Evolutionary conservation across 2,888 invertebrate species (phyloP).

Genomic region (Sphaerophoria taeniata): DNA sequence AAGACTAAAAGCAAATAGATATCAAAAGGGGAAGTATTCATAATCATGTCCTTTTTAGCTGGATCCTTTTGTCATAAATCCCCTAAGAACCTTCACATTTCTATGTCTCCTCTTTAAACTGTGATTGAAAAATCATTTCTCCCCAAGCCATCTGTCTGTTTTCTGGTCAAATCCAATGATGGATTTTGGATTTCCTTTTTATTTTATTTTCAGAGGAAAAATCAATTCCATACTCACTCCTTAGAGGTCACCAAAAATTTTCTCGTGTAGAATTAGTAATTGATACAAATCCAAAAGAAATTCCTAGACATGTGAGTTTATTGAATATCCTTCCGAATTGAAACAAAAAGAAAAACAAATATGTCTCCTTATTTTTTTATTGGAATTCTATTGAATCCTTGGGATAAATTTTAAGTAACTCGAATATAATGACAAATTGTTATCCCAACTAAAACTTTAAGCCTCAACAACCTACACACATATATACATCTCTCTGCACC

Average conservation of each 20-base stretch:
- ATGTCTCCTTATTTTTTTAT: background rate
- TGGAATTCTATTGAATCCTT: background rate
- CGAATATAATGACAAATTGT: background rate
- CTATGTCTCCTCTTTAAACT: conserved; percentile 29
- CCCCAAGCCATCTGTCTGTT: background rate
- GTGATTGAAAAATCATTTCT: conserved; percentile 39
- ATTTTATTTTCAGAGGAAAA: conserved; percentile 37
- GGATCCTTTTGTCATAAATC: background rate
- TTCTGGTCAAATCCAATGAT: conserved; percentile 58
- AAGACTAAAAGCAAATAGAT: conserved; percentile 61
- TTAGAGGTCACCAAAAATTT: background rate
- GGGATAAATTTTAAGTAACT: background rate
- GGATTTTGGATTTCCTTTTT: conserved; percentile 51
- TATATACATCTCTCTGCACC: background rate
- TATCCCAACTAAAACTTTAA: background rate
- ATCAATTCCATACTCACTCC: conserved; percentile 31
- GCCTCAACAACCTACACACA: background rate
- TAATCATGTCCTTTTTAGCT: conserved; percentile 46
- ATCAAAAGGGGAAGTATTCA: conserved; percentile 28
- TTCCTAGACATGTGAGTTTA: background rate
- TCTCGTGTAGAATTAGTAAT: background rate
- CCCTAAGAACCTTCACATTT: background rate
- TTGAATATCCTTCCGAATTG: background rate
- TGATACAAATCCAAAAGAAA: background rate
- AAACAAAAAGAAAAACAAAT: background rate